phyloP scores from a whole-genome alignment of 53 echinoderm and acorn worm species.

The Stichopus horrens region DNA sequence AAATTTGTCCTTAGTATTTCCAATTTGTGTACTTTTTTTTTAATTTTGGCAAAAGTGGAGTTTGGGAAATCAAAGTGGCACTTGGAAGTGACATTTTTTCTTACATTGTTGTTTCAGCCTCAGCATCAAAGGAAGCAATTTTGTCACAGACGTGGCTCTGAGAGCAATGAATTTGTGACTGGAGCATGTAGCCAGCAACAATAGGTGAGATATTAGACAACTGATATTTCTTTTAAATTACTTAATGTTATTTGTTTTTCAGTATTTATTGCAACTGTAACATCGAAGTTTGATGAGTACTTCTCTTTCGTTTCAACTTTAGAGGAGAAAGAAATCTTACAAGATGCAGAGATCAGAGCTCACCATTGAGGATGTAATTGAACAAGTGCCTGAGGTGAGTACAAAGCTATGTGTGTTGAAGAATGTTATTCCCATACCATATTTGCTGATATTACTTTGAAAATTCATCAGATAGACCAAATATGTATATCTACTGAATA shows the following conservation, averaged over 20 bases:
- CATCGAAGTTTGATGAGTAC: background rate
- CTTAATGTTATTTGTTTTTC: background rate
- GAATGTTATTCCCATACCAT: background rate
- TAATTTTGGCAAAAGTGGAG: too few species aligned
- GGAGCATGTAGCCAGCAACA: background rate
- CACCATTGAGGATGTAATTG: background rate
- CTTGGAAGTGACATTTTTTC: too few species aligned
- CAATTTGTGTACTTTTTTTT: too few species aligned
- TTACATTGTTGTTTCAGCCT: too few species aligned
- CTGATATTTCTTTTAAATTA: background rate
- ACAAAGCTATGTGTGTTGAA: background rate
- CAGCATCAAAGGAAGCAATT: too few species aligned
- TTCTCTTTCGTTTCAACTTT: background rate
- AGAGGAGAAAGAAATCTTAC: background rate
- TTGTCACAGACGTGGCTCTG: too few species aligned
- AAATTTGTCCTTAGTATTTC: background rate
- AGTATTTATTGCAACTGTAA: too few species aligned
- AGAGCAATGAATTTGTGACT: background rate
- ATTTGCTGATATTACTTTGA: background rate
- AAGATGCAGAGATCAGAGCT: background rate
- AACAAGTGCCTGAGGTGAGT: background rate
- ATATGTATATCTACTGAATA: background rate
- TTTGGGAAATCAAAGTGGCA: too few species aligned
- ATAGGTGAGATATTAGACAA: background rate
- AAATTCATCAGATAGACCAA: background rate